These are phyloP conservation scores for Troides oblongomaculatus DNA, from an alignment of 2,888 invertebrate species.

Conservation along the genomic window DNA sequence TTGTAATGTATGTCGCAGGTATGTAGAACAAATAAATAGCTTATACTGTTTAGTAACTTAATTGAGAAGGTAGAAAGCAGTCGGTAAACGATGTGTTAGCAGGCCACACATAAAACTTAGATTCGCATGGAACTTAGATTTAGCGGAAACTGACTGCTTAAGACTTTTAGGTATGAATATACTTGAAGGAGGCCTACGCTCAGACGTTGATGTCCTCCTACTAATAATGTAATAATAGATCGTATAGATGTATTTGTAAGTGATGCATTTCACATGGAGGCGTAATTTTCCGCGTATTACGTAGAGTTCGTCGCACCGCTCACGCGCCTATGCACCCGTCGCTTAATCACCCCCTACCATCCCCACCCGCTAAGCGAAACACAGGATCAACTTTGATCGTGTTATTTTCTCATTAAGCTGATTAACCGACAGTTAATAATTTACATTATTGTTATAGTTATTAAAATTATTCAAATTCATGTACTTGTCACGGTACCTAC, in stretches of 20 bases:
- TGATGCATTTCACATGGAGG: slow-evolving; percentile 65
- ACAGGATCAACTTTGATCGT: slow-evolving; percentile 38
- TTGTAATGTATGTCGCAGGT: too few species aligned
- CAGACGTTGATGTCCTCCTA: too few species aligned
- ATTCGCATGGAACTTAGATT: too few species aligned
- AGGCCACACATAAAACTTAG: too few species aligned
- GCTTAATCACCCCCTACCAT: not conserved
- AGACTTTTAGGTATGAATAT: too few species aligned
- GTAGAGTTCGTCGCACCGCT: slow-evolving; percentile 51
- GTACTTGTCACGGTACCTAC: too few species aligned
- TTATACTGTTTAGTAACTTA: too few species aligned
- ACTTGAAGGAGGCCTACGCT: too few species aligned
- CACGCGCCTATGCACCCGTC: slow-evolving; percentile 48
- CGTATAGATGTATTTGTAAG: slow-evolving; percentile 37
- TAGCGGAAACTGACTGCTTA: too few species aligned
- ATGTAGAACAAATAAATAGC: too few species aligned
- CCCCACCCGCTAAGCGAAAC: slow-evolving; percentile 17
- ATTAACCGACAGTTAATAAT: not conserved
- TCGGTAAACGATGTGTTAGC: too few species aligned
- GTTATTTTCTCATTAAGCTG: slow-evolving; percentile 8
- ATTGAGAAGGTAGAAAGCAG: too few species aligned
- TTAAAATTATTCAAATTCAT: not conserved
- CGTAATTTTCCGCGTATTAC: slow-evolving; percentile 63
- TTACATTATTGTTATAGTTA: not conserved
- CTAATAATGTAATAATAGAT: not conserved